Conservation (phyloP, 2,888 invertebrate genomes). For the Caenorhabditis parvicauda region DNA sequence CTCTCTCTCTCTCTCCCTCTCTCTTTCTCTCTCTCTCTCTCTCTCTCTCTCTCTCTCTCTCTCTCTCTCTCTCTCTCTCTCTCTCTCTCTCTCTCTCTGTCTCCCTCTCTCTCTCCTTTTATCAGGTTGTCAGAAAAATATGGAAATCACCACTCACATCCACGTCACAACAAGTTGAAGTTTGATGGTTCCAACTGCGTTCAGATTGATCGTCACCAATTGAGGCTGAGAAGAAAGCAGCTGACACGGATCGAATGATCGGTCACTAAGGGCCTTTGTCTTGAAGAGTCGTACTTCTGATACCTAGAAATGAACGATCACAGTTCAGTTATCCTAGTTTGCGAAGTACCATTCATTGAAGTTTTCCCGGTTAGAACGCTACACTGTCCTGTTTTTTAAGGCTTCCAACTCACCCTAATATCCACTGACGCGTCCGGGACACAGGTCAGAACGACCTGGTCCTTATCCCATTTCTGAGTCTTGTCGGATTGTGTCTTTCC, state of each 20-base stretch:
- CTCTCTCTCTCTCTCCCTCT: not conserved
- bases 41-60: not conserved
- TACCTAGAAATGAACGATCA: conserved; percentile 33
- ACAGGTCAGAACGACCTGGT: conserved; percentile 64
- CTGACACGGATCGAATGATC: conserved; percentile 69
- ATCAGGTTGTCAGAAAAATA: not conserved
- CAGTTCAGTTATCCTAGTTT: not conserved
- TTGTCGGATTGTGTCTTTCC: conserved; percentile 65
- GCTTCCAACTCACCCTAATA: conserved; percentile 65
- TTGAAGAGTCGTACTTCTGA: conserved; percentile 54
- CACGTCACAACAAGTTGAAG: conserved; percentile 69
- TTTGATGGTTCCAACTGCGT: conserved; percentile 69
- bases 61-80: not conserved
- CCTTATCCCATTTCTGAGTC: conserved; percentile 68
- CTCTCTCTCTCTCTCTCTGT: not conserved
- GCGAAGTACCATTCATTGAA: not conserved
- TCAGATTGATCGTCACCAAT: conserved; percentile 69
- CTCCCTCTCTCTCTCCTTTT: not conserved
- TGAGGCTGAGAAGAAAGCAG: conserved; percentile 69
- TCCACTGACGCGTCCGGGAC: conserved; percentile 67
- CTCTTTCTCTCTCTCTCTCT: not conserved
- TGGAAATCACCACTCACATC: conserved; percentile 65
- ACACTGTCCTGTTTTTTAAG: not conserved
- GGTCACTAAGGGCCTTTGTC: conserved; percentile 63
- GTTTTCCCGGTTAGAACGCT: too few relatives aligned